These are phyloP conservation scores for Lycaena phlaeas DNA, from an alignment of 2,888 invertebrate species.

Conservation along the genomic window DNA sequence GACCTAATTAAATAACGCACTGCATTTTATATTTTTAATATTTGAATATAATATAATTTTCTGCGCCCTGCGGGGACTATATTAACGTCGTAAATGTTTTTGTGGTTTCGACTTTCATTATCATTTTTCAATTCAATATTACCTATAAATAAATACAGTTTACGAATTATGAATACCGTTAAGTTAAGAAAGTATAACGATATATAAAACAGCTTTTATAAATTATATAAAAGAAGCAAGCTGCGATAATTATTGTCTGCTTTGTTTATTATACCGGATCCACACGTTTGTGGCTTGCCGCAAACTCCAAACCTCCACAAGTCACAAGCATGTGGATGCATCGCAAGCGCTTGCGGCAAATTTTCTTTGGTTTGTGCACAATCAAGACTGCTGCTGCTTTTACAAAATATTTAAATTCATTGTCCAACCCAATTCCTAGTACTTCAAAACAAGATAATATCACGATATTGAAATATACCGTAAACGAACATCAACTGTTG, in stretches of 20 bases:
- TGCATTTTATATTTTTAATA: no score
- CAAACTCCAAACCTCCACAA: no score
- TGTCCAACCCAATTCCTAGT: constrained; percentile 16
- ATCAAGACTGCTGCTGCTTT: constrained; percentile 7
- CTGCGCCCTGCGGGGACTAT: no score
- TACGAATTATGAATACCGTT: neutral
- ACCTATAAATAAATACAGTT: no score
- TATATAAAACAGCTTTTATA: neutral
- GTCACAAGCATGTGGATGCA: no score
- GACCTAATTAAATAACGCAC: no score
- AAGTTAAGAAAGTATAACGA: neutral
- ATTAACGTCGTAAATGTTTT: no score
- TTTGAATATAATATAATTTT: no score
- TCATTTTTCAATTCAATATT: no score
- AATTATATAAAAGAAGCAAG: constrained; percentile 1
- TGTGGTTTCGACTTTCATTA: no score
- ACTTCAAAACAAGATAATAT: constrained; percentile 20
- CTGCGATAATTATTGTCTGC: neutral
- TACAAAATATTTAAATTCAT: constrained; percentile 14
- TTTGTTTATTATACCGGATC: neutral
- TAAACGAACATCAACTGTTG: constrained; percentile 19
- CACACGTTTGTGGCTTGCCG: neutral
- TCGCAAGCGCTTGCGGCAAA: no score
- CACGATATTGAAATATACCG: constrained; percentile 17
- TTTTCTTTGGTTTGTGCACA: no score